Evolutionary conservation across 2,888 invertebrate genomes (phyloP).

Genomic region (Sturmia bella): DNA sequence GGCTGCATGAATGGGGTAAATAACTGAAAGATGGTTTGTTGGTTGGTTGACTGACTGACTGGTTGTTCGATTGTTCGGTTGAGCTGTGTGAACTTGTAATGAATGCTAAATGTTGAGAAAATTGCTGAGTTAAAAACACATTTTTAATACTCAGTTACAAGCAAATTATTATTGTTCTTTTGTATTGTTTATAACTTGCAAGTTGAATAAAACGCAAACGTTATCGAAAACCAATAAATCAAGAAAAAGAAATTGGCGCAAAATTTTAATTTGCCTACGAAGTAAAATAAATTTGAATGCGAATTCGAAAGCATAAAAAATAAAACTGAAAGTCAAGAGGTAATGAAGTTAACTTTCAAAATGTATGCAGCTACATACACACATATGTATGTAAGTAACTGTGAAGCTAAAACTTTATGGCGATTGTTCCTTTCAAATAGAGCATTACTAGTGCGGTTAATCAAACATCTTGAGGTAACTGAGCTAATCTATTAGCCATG

Average conservation of each 20-base stretch:
- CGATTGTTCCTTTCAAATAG: too few relatives aligned
- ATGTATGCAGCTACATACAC: background rate
- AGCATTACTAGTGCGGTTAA: too few relatives aligned
- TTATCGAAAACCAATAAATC: conserved; percentile 53
- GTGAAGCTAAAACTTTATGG: too few relatives aligned
- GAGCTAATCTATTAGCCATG: too few relatives aligned
- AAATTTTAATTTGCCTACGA: conserved; percentile 43
- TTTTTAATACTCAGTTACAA: conserved; percentile 39
- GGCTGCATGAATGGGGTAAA: conserved; percentile 20
- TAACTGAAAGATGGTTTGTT: conserved; percentile 13
- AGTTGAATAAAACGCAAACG: conserved; percentile 46
- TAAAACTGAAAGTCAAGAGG: background rate
- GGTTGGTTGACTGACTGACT: conserved; percentile 12
- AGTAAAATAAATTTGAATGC: conserved; percentile 1
- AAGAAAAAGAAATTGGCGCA: conserved; percentile 32
- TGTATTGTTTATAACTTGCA: conserved; percentile 30
- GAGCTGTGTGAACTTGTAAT: conserved; percentile 52
- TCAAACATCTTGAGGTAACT: too few relatives aligned
- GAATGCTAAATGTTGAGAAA: conserved; percentile 53
- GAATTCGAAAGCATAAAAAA: background rate
- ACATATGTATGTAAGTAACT: too few relatives aligned
- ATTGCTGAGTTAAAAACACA: conserved; percentile 43
- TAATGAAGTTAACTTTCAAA: background rate
- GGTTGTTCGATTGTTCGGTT: conserved; percentile 12
- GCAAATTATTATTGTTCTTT: conserved; percentile 55